These are phyloP conservation scores for Eledona agricola DNA, from an alignment of 2,888 invertebrate species.

Conservation along the genomic window DNA sequence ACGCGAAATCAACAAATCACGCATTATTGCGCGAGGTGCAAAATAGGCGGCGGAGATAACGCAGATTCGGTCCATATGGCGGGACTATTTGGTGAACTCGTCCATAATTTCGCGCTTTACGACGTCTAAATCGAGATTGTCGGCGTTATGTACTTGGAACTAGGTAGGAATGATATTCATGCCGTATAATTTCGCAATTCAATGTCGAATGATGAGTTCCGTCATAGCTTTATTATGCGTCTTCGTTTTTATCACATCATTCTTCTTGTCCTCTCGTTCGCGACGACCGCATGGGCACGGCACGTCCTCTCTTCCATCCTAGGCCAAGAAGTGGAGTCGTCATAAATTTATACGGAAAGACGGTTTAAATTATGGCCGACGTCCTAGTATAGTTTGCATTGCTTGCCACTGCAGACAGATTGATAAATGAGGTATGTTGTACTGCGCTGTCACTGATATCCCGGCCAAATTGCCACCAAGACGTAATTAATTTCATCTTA, in stretches of 20 bases:
- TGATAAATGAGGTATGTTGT: conserved; percentile 42
- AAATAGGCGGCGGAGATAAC: too few species aligned
- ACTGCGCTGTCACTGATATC: conserved; percentile 36
- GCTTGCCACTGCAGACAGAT: conserved; percentile 40
- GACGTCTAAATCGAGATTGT: conserved; percentile 38
- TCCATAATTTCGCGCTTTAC: conserved; percentile 43
- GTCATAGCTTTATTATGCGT: conserved; percentile 47
- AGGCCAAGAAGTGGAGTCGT: conserved; percentile 26
- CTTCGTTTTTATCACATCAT: conserved; percentile 45
- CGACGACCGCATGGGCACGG: conserved; percentile 4
- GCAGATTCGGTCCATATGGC: conserved; percentile 41
- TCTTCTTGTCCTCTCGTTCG: conserved; percentile 39
- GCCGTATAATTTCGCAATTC: conserved; percentile 46
- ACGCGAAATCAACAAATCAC: too few species aligned
- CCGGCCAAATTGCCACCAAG: conserved; percentile 38
- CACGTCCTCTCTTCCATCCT: conserved; percentile 11
- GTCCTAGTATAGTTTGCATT: conserved; percentile 38
- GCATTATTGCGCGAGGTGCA: too few species aligned
- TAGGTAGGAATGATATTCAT: conserved; percentile 40
- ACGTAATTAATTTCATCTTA: conserved; percentile 38
- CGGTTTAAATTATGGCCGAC: conserved; percentile 40
- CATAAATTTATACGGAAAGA: conserved; percentile 36
- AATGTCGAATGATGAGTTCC: conserved; percentile 44
- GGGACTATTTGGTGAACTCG: conserved; percentile 36
- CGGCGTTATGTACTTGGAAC: conserved; percentile 40